Evolutionary conservation across 2,888 invertebrate species (phyloP), one percentile per base, ranked within the genome.

Genomic region (Pyrrhia umbra): DNA sequence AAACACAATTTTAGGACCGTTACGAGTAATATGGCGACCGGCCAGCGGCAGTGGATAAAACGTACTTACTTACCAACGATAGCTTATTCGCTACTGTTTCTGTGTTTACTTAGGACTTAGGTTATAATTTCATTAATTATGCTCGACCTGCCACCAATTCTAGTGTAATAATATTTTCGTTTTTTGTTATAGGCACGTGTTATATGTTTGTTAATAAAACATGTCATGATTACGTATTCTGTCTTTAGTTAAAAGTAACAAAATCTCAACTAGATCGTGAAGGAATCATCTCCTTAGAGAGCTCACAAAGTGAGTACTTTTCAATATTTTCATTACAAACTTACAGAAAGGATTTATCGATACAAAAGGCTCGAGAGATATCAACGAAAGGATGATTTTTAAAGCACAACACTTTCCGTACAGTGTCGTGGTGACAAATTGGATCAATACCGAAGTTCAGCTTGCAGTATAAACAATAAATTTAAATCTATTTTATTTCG

Each of bases 1-100:
- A 67, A 52, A 67, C 63, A 61, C 52, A 60, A 75, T 77, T 74
- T 55, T 42, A 45, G 61, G 50, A 40, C 50, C n/a, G 59, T 49
- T 60, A 42, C n/a, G n/a, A n/a, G n/a, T n/a, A n/a, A 52, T 18
- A 59, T 43, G n/a, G 13, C 18, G 9, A 46, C 25, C n/a, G 52
- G 50, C 16, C 51, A 60, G 40, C 18, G 37, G 6, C 25, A n/a
- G n/a, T 23, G 27, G 25, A 20, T 54, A 39, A 51, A 47, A 39
- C 59, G 18, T 55, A 54, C 15, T 16, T 54, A 40, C 18, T 2
- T 46, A 13, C 15, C 16, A 45, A 50, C 37, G 20, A 51, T 27
- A 50, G 16, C 46, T 30, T 18, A 40, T 13, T 34, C 27, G n/a
- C n/a, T 18, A 18, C 20, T 13, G 18, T 45, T 43, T 20, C 10